These are phyloP conservation scores for Dryococelus australis DNA, from an alignment of 2,888 invertebrate species.

Conservation along the genomic window DNA sequence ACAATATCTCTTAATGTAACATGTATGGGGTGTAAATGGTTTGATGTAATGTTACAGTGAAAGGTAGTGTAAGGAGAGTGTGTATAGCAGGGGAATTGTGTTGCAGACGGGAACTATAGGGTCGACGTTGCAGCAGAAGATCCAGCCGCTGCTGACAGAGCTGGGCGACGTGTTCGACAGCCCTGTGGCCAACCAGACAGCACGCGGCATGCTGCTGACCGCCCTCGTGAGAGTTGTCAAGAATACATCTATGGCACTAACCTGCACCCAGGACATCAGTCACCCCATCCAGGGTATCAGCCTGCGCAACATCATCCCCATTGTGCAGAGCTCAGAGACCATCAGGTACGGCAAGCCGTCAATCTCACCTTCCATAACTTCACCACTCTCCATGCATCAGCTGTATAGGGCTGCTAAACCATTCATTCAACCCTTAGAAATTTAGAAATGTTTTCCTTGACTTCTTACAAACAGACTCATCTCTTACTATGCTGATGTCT, in stretches of 20 bases:
- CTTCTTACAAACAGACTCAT: background rate
- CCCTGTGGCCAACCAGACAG: slow-evolving; percentile 79
- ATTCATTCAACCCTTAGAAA: no score
- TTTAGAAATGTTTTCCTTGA: background rate
- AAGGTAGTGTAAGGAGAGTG: no score
- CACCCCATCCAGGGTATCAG: slow-evolving; percentile 75
- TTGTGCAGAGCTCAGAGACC: slow-evolving; percentile 54
- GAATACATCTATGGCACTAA: slow-evolving; percentile 78
- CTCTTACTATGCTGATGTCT: no score
- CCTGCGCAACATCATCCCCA: slow-evolving; percentile 60
- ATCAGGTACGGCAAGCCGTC: slow-evolving; percentile 50
- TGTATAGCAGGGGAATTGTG: slow-evolving; percentile 16
- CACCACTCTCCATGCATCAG: no score
- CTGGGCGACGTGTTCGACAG: slow-evolving; percentile 80
- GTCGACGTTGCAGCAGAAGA: slow-evolving; percentile 73
- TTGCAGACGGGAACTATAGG: slow-evolving; percentile 78
- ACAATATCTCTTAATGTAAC: no score
- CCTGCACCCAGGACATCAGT: slow-evolving; percentile 78
- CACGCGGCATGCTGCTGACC: slow-evolving; percentile 73
- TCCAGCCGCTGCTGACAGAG: slow-evolving; percentile 73
- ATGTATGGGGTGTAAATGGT: no score
- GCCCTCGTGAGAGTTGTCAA: slow-evolving; percentile 74
- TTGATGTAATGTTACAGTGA: no score
- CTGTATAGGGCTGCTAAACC: no score
- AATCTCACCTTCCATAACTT: background rate